Conservation (phyloP, 2,113 vertebrate genomes). For the Hyla sarda region DNA sequence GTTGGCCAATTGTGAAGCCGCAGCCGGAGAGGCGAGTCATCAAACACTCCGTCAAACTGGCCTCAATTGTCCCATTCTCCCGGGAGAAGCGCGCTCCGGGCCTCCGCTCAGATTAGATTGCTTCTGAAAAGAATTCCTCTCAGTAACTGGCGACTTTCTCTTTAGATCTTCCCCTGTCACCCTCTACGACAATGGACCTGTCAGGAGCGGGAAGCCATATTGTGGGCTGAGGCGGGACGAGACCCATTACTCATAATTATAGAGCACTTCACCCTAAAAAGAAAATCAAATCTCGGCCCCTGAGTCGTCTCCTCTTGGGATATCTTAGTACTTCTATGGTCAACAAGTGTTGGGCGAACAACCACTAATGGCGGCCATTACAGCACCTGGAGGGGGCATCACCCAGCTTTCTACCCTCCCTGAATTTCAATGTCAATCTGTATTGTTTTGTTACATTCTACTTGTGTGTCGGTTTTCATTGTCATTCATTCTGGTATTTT, state of each 20-base stretch:
- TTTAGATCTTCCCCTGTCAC: constrained; percentile 27
- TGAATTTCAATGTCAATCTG: not conserved
- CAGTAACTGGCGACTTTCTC: constrained; percentile 61
- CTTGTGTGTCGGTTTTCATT: no score
- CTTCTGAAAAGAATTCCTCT: constrained; percentile 63
- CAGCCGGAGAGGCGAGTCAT: constrained; percentile 64
- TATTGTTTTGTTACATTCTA: no score
- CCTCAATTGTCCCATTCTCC: constrained; percentile 63
- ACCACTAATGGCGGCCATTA: not conserved
- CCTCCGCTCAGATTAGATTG: constrained; percentile 66
- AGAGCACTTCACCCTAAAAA: not conserved
- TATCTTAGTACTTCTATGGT: not conserved
- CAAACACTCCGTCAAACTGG: constrained; percentile 72
- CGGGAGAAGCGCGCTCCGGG: constrained; percentile 70
- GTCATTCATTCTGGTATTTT: no score
- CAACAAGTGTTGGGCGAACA: not conserved
- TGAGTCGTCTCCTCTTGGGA: not conserved
- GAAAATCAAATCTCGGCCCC: not conserved
- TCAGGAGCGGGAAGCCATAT: not conserved
- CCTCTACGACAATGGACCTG: not conserved
- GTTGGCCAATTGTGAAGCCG: constrained; percentile 64
- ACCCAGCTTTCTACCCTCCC: not conserved
- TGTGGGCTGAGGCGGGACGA: not conserved
- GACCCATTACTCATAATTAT: not conserved
- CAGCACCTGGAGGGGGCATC: not conserved